phyloP scores from a whole-genome alignment of 2,888 invertebrate species.

The Papilio protenor region DNA sequence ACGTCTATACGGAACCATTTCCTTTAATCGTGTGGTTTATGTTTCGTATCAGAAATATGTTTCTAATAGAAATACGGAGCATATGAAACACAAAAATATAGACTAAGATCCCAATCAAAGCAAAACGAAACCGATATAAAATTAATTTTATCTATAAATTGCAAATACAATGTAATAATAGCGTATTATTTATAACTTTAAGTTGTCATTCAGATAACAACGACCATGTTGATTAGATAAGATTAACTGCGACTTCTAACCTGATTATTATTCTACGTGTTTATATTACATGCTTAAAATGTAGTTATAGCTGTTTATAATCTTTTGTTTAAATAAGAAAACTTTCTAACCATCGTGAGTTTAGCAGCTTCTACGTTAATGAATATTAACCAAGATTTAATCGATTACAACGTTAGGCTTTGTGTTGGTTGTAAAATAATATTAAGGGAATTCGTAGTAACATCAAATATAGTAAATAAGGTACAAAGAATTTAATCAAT shows the following conservation, averaged over 20 bases:
- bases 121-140: neutral
- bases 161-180: neutral
- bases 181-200: neutral
- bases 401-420: neutral
- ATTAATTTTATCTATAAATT: neutral
- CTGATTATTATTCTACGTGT: neutral
- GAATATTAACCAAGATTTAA: neutral
- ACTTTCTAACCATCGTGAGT: neutral
- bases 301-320: neutral
- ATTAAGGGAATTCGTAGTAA: too few relatives aligned
- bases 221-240: neutral
- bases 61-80: neutral
- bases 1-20: neutral
- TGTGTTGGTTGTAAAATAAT: too few relatives aligned
- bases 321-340: neutral
- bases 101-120: neutral
- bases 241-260: neutral
- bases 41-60: neutral
- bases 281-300: neutral
- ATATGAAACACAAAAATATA: neutral
- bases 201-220: neutral
- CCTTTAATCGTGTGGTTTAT: conserved; percentile 1
- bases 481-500: neutral
- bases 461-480: too few relatives aligned
- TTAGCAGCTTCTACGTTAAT: neutral